Percentiles rank a stretch among this genome's conserved stretches.
phyloP scores from a whole-genome alignment of 2,888 invertebrate species.

The Drosophila tanythrix region DNA sequence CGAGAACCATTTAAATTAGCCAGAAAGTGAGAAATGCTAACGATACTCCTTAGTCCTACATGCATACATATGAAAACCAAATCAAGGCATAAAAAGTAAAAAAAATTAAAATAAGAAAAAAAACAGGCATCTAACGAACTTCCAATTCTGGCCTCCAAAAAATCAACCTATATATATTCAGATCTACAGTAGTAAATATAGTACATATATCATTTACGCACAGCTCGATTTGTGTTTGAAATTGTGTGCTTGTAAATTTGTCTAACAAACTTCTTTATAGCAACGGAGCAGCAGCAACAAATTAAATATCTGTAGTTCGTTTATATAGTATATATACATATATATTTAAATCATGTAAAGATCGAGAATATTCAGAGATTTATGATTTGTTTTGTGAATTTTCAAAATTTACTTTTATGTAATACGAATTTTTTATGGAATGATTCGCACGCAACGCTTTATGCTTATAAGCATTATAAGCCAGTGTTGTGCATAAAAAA shows the following conservation, averaged over 20 bases:
- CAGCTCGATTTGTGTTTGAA: conserved; percentile 30
- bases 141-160: conserved; percentile 41
- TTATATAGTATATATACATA: conserved; percentile 2
- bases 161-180: conserved; percentile 2
- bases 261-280: conserved; percentile 38
- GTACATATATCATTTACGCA: conserved; percentile 27
- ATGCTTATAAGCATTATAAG: conserved; percentile 37
- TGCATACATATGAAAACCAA: conserved; percentile 25
- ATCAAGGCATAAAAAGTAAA: conserved; percentile 23
- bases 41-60: conserved; percentile 44
- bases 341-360: conserved; percentile 10
- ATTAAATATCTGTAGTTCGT: conserved; percentile 8
- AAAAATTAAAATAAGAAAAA: conserved; percentile 12
- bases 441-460: conserved; percentile 13
- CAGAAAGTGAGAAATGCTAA: conserved; percentile 46
- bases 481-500: conserved; percentile 25
- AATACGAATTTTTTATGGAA: conserved; percentile 48
- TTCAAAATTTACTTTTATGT: conserved; percentile 52
- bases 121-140: conserved; percentile 22
- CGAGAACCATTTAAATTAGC: conserved; percentile 26
- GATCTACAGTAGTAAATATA: conserved; percentile 7
- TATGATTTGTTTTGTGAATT: conserved; percentile 45
- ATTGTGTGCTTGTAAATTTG: conserved; percentile 39
- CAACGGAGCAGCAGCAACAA: conserved; percentile 13
- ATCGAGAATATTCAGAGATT: conserved; percentile 7